These are phyloP conservation scores for Tenthredo mesomela DNA, from an alignment of 2,888 invertebrate species.

Conservation along the genomic window DNA sequence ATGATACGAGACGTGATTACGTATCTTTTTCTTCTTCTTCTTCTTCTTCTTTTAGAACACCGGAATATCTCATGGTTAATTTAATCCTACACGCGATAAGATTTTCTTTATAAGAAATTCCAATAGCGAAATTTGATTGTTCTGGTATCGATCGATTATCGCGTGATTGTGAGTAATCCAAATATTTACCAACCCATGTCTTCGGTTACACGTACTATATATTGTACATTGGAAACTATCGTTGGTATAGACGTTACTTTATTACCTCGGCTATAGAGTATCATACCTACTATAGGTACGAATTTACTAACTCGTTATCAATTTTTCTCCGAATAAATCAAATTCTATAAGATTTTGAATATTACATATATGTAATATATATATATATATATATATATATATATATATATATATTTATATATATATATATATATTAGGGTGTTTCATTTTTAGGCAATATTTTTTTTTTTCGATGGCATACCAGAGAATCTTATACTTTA, in stretches of 20 bases:
- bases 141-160: conserved; percentile 34
- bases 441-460: no score
- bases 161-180: conserved; percentile 22
- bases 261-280: not conserved
- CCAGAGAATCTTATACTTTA: no score
- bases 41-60: not conserved
- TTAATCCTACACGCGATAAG: not conserved
- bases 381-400: no score
- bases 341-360: no score
- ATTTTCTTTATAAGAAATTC: not conserved
- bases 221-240: not conserved
- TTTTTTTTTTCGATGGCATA: no score
- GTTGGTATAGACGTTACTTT: not conserved
- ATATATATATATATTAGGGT: no score
- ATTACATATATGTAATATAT: no score
- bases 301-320: not conserved
- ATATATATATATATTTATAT: no score
- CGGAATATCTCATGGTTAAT: not conserved
- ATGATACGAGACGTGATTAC: not conserved
- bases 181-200: conserved; percentile 13
- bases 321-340: not conserved
- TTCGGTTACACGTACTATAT: not conserved
- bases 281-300: conserved; percentile 1
- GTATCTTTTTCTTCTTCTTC: not conserved
- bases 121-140: not conserved